Conservation (phyloP, 2,888 invertebrate species). For the Aphodius granarius region DNA sequence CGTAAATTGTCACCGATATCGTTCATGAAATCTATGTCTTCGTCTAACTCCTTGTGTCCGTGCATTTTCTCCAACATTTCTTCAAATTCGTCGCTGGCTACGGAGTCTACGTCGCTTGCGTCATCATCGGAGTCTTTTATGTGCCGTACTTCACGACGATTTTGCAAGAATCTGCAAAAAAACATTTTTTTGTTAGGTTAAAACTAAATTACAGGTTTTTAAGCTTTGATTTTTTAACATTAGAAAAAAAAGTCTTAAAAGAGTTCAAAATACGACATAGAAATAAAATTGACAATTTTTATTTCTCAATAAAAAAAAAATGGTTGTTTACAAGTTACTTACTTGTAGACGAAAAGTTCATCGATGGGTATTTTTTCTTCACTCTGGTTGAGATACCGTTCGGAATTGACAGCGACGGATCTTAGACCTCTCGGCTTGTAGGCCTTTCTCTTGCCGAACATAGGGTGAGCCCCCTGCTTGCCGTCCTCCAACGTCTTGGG, state of each 20-base stretch:
- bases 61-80: conserved; percentile 64
- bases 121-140: conserved; percentile 59
- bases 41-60: conserved; percentile 51
- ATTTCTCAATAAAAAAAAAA: too few species aligned
- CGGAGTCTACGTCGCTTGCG: conserved; percentile 68
- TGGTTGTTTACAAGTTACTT: conserved; percentile 35
- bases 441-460: conserved; percentile 66
- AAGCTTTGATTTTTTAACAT: too few species aligned
- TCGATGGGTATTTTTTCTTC: conserved; percentile 83
- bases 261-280: too few species aligned
- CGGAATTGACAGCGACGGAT: conserved; percentile 72
- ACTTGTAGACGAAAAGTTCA: conserved; percentile 77
- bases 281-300: too few species aligned
- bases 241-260: too few species aligned
- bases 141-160: conserved; percentile 48
- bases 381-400: conserved; percentile 68
- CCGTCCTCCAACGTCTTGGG: conserved; percentile 68
- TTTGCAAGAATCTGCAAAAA: conserved; percentile 66
- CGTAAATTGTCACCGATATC: conserved; percentile 61
- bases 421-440: conserved; percentile 72
- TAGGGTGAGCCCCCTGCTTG: conserved; percentile 63
- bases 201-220: neutral
- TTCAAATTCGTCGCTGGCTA: conserved; percentile 78
- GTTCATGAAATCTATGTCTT: conserved; percentile 68
- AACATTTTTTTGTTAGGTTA: conserved; percentile 27